Evolutionary conservation across 2,888 invertebrate species (phyloP), one percentile per base, ranked within the genome.

Genomic region (Malthinus flaveolus): DNA sequence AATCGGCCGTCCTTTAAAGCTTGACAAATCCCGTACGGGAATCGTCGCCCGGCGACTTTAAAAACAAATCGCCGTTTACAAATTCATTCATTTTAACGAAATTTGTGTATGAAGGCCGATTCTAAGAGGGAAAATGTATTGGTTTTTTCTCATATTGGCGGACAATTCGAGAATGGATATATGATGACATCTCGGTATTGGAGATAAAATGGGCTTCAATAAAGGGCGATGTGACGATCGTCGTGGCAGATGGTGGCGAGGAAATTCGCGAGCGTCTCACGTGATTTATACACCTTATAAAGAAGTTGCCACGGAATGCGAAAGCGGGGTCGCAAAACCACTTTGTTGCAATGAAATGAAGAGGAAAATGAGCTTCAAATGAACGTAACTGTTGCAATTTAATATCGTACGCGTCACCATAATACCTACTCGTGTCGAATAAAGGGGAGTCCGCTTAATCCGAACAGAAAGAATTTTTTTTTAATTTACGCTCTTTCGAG

Each of bases 221-320:
- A 64, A 64, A 64, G 58, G 61, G 46, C 49, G 45, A 45, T 48
- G 50, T 33, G 48, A 32, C 59, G 47, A 51, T 42, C 52, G 54
- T 35, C 49, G 54, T 15, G 50, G 61, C 63, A 61, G 58, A 61
- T 63, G 63, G 59, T 58, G 53, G 42, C 36, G 36, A 45, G 54
- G 58, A 49, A 54, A 54, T 53, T 57, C 54, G 59, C 52, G 63
- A 62, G 63, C 60, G 55, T 63, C 63, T 64, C 66, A 60, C 67
- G 72, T 77, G 77, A 78, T 78, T 78, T 76, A 78, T 77, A 68
- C 72, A 73, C 73, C 73, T 76, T 73, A 74, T 74, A 77, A 76
- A 76, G 75, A 75, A 76, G 73, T 73, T 74, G 72, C 70, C 73
- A 61, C 69, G 71, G 71, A 74, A 76, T 74, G 75, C 67, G 72